These are phyloP conservation scores for Rhinogobius similis DNA, from an alignment of 2,113 vertebrate genomes.

Conservation along the genomic window DNA sequence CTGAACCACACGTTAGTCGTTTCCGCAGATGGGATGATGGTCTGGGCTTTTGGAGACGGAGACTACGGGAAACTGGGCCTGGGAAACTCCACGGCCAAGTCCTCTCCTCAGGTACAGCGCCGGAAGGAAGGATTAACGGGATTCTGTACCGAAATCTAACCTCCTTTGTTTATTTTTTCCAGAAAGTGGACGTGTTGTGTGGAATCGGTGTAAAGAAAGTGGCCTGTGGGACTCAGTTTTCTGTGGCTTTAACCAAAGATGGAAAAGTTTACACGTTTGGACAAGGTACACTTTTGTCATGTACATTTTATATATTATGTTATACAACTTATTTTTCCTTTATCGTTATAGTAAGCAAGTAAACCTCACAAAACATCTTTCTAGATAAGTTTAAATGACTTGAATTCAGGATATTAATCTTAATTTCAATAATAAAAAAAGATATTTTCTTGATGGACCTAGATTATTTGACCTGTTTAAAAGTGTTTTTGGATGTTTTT, in stretches of 20 bases:
- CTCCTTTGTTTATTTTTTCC: neutral
- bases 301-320: neutral
- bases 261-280: constrained; percentile 80
- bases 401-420: too few relatives aligned
- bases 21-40: constrained; percentile 80
- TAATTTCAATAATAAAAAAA: too few relatives aligned
- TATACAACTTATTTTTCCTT: neutral
- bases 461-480: too few relatives aligned
- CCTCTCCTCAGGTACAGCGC: constrained; percentile 78
- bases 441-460: too few relatives aligned
- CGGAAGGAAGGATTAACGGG: neutral
- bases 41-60: constrained; percentile 84
- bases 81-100: constrained; percentile 81
- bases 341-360: neutral
- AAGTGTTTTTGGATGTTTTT: too few relatives aligned
- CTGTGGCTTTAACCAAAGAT: constrained; percentile 79
- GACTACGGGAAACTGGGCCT: constrained; percentile 84
- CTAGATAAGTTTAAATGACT: too few relatives aligned
- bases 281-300: constrained; percentile 64
- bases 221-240: constrained; percentile 83
- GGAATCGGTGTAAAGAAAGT: constrained; percentile 77
- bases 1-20: constrained; percentile 81
- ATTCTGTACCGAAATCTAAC: neutral
- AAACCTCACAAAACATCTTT: too few relatives aligned
- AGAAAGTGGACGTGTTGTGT: constrained; percentile 82